Conservation (phyloP, 2,888 invertebrate species). For the Itoplectis maculator region DNA sequence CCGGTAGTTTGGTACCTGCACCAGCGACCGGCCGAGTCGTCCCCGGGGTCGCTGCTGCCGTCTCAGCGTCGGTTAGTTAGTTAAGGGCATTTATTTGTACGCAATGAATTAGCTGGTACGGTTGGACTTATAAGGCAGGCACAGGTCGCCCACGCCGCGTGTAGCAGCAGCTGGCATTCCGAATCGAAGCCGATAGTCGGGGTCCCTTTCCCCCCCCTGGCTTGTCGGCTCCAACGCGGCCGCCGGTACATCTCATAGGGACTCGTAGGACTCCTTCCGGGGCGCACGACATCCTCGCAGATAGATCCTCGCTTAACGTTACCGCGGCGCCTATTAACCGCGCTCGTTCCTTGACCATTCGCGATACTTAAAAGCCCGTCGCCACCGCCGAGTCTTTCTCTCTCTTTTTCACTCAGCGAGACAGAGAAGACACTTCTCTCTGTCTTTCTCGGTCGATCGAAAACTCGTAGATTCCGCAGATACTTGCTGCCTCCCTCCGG, state of each 20-base stretch:
- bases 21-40: too few relatives aligned
- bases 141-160: constrained; percentile 70
- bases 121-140: constrained; percentile 68
- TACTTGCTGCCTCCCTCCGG: constrained; percentile 14
- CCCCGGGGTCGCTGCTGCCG: background rate
- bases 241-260: constrained; percentile 5
- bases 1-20: too few relatives aligned
- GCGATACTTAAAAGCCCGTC: constrained; percentile 24
- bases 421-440: too few relatives aligned
- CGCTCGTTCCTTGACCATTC: constrained; percentile 30
- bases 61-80: constrained; percentile 56
- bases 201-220: background rate
- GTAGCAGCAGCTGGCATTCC: constrained; percentile 41
- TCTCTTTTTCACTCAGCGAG: too few relatives aligned
- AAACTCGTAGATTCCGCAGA: constrained; percentile 44
- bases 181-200: constrained; percentile 27
- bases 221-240: background rate
- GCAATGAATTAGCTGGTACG: constrained; percentile 70
- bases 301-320: constrained; percentile 43
- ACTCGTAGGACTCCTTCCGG: constrained; percentile 51
- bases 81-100: constrained; percentile 60
- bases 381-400: background rate
- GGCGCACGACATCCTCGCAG: constrained; percentile 51
- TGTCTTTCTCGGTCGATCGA: constrained; percentile 1
- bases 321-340: constrained; percentile 27